Conservation (phyloP, 2,888 invertebrate genomes). For the Kryphioiulus occultus region DNA sequence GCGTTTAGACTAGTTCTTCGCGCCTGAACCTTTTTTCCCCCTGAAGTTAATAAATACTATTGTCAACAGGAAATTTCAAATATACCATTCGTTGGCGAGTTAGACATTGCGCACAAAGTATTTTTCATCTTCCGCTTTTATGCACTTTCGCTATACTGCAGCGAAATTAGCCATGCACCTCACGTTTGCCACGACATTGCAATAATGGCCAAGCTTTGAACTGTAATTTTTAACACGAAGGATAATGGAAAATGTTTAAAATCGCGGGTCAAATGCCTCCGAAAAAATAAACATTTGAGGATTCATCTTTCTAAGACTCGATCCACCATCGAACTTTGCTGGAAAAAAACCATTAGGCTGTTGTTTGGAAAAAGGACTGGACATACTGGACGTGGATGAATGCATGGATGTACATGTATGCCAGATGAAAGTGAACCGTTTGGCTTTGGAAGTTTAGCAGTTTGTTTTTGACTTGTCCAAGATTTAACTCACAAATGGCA, state of each 20-base stretch:
- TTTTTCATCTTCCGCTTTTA: constrained; percentile 17
- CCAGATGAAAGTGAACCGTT: too few species aligned
- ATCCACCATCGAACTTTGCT: not conserved
- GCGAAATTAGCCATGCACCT: not conserved
- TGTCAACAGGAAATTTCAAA: constrained; percentile 40
- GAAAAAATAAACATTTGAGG: not conserved
- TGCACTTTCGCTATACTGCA: not conserved
- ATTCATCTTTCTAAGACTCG: not conserved
- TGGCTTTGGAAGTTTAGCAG: too few species aligned
- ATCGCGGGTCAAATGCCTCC: not conserved
- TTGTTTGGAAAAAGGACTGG: not conserved
- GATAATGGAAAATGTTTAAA: constrained; percentile 36
- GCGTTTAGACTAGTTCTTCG: constrained; percentile 18
- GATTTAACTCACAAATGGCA: too few species aligned
- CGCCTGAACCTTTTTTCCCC: not conserved
- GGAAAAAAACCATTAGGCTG: not conserved
- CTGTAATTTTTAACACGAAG: not conserved
- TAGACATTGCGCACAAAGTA: not conserved
- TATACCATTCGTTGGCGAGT: not conserved
- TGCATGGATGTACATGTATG: too few species aligned
- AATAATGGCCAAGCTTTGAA: not conserved
- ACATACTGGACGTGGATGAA: too few species aligned
- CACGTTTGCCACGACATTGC: not conserved
- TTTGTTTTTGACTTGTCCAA: too few species aligned
- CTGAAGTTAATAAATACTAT: constrained; percentile 24